These are phyloP conservation scores for Clarias laeviceps DNA, from an alignment of 2,797 vertebrate genomes.

Conservation along the genomic window DNA sequence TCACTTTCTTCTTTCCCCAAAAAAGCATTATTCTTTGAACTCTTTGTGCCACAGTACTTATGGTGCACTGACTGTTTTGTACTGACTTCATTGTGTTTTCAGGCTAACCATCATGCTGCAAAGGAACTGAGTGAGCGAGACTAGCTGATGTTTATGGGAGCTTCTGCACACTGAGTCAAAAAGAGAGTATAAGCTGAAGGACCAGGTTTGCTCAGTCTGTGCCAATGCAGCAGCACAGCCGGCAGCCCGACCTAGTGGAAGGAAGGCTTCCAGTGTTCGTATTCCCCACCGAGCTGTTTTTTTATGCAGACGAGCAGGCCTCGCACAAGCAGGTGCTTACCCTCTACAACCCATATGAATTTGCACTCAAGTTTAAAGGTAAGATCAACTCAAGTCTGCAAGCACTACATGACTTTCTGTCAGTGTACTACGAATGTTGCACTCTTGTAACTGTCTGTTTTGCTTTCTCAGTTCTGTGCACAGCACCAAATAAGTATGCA, in stretches of 20 bases:
- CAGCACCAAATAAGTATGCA: slow-evolving; percentile 95
- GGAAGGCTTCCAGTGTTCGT: slow-evolving; percentile 99
- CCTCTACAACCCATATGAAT: slow-evolving; percentile 99
- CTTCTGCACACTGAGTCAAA: slow-evolving; percentile 60
- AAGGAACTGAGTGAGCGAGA: slow-evolving; percentile 66
- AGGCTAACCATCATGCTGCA: slow-evolving; percentile 60
- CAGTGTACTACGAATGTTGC: not conserved
- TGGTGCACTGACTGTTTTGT: not conserved
- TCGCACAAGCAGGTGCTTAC: slow-evolving; percentile 99
- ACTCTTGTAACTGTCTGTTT: slow-evolving; percentile 7
- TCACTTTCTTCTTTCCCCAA: not conserved
- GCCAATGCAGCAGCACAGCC: slow-evolving; percentile 98
- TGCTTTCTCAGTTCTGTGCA: slow-evolving; percentile 89
- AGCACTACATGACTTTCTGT: not conserved
- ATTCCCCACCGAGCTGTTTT: slow-evolving; percentile 97
- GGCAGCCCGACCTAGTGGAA: slow-evolving; percentile 98
- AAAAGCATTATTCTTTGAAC: not conserved
- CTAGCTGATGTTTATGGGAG: slow-evolving; percentile 58
- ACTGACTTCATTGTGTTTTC: slow-evolving; percentile 23
- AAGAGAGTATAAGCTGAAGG: slow-evolving; percentile 70
- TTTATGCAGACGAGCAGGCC: slow-evolving; percentile 97
- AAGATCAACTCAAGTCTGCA: slow-evolving; percentile 58
- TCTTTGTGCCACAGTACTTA: not conserved
- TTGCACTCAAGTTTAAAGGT: slow-evolving; percentile 99
- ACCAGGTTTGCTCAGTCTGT: slow-evolving; percentile 80